These are phyloP conservation scores for Gallinago undulata DNA, from an alignment of 2,113 vertebrate species.

Conservation along the genomic window DNA sequence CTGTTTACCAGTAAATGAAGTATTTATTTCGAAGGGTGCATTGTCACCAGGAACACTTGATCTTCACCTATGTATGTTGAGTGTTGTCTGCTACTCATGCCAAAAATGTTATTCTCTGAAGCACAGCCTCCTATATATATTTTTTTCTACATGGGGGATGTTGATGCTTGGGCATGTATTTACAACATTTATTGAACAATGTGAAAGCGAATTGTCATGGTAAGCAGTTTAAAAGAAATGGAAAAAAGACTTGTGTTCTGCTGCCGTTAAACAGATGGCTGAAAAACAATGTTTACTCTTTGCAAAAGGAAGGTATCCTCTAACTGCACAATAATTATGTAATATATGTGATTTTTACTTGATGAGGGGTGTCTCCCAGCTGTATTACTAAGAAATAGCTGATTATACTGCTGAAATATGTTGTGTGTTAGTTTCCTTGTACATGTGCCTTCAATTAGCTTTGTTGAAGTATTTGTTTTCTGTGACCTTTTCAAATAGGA, in stretches of 20 bases:
- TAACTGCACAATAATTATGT: background rate
- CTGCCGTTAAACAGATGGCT: background rate
- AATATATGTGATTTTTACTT: background rate
- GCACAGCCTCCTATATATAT: background rate
- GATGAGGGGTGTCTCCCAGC: background rate
- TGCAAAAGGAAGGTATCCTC: background rate
- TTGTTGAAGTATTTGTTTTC: constrained; percentile 36
- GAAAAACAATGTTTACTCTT: background rate
- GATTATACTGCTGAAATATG: constrained; percentile 36
- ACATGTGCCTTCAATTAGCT: constrained; percentile 48
- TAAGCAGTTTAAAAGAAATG: background rate
- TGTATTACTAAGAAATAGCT: constrained; percentile 1
- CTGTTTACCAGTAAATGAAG: background rate
- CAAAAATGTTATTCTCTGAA: background rate
- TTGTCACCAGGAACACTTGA: background rate
- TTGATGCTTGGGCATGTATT: background rate
- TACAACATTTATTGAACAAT: background rate
- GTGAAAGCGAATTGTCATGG: background rate
- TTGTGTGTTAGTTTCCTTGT: background rate
- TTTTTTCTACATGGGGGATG: background rate
- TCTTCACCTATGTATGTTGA: background rate
- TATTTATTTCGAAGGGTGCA: background rate
- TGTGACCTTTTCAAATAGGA: constrained; percentile 25
- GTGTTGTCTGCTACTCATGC: background rate
- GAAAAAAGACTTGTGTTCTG: background rate